Base-by-base conservation (phyloP, 2,797 vertebrate species). In the Aulostomus chinensis region DNA sequence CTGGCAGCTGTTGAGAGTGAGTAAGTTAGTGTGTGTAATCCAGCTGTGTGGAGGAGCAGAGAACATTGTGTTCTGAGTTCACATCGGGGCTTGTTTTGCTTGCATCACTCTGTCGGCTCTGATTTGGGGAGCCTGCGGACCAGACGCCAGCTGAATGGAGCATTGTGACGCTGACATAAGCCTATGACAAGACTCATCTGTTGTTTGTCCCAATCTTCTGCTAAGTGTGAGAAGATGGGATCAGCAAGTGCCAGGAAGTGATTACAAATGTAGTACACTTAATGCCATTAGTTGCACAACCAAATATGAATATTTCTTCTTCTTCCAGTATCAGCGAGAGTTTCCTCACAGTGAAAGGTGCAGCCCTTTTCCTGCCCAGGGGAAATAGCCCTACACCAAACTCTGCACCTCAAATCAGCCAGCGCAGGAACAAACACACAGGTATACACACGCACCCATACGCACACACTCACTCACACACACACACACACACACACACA, bases 291-390 rank as follows among this genome's bases (percentile, higher is more conserved):
- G 12, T n/a, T 9, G 7, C 17, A 50, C 37, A n/a, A 9, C 1
- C 9, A 11, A 9, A 43, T 15, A 14, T 21, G 15, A 48, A 50
- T 5, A 32, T 42, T 35, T 35, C 22, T 12, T 37, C 13, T 56
- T 57, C 47, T 56, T 56, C 5, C 83, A 98, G 96, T 84, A 98
- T 99, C 91, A 98, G 94, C 12, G 97, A 99, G 87, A 99, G 94
- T 81, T 99, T 99, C 83, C 92, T 98, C 65, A 97, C 97, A 0
- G 97, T 99, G 35, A 99, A 99, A 91, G 97, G 97, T 30, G 97
- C 96, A 10, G 97, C 97, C 3, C 93, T 98, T 66, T 99, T 98
- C 85, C 92, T 99, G 13, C 97, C 97, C 1, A 88, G 93, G 29
- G 97, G 96, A 71, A 96, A 96, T 87, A 95, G 94, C 41, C 90